Base-by-base conservation (phyloP, 2,113 vertebrate genomes). In the Hippocampus barbouri region DNA sequence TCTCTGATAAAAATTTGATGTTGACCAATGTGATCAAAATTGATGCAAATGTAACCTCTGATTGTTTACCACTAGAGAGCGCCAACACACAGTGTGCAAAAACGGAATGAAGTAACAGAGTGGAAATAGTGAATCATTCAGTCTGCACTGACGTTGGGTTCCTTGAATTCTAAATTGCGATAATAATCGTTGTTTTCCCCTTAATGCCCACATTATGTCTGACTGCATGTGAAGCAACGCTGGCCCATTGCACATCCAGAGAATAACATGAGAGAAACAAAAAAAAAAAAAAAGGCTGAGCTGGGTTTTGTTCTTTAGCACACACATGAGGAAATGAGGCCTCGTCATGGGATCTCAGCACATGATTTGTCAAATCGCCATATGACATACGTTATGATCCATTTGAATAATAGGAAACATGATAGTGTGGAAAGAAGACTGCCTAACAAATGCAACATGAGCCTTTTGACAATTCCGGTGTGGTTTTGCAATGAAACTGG, bases 401-500 rank as follows among this genome's bases (percentile, higher is more conserved):
- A 56, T 56, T 56, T 15, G 56, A 61, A 34, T 34, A 59, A 25
- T 59, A 25, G 23, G 56, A 59, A 59, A 59, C 23, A 21, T 56
- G 53, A 21, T 59, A 4, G 23, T 53, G 71, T 88, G 61, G 67
- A 25, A 73, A 53, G 45, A 77, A 27, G 67, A 23, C n/a, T 47
- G 41, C 66, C 65, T 15, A 51, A 71, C 70, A 79, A 68, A 75
- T 51, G 80, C 82, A 81, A 75, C 81, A 76, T 68, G 79, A 75
- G 82, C 74, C 45, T 84, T 86, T 72, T 70, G 68, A 89, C 76
- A 83, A 89, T 89, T 91, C 90, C 90, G 89, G 83, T 91, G 91
- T 79, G 91, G 90, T 88, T 88, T 88, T 82, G 86, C 84, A 90
- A 87, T 78, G 80, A 84, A 78, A 81, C 76, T 51, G 53, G 67